Evolutionary conservation across 2,113 vertebrate genomes (phyloP).

Genomic region (Perccottus glenii): DNA sequence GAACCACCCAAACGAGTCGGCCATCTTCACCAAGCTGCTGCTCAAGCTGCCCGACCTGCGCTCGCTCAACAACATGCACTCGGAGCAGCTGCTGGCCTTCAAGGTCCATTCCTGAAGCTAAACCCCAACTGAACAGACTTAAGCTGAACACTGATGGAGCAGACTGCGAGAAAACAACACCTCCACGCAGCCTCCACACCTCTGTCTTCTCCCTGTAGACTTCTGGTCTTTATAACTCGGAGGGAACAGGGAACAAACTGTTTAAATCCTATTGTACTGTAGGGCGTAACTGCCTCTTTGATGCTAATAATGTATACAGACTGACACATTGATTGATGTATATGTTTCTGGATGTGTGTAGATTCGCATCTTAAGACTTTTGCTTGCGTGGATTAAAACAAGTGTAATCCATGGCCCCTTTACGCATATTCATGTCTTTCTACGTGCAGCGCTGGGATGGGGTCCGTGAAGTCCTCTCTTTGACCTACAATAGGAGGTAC

Average conservation of each 20-base stretch:
- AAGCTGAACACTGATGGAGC: constrained; percentile 20
- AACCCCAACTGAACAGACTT: neutral
- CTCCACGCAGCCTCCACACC: constrained; percentile 9
- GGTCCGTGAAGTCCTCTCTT: no score
- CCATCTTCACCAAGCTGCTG: constrained; percentile 96
- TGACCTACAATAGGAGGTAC: no score
- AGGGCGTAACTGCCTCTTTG: constrained; percentile 59
- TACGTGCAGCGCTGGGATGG: no score
- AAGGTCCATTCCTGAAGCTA: constrained; percentile 91
- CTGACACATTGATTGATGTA: constrained; percentile 56
- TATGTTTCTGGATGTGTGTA: constrained; percentile 60
- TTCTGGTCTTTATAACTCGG: constrained; percentile 3
- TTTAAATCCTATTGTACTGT: constrained; percentile 65
- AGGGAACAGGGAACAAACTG: constrained; percentile 13
- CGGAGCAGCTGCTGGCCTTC: constrained; percentile 96
- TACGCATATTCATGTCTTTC: no score
- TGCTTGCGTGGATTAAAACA: no score
- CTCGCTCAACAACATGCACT: constrained; percentile 98
- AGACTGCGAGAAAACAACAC: neutral
- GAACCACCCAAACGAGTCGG: constrained; percentile 93
- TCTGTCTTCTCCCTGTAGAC: neutral
- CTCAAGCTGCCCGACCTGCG: constrained; percentile 95
- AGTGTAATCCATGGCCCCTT: no score
- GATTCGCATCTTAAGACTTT: neutral
- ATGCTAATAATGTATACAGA: constrained; percentile 41